Evolutionary conservation across 2,888 invertebrate genomes (phyloP), one percentile per base, ranked within the genome.

Genomic region (Gasteruption jaculator): DNA sequence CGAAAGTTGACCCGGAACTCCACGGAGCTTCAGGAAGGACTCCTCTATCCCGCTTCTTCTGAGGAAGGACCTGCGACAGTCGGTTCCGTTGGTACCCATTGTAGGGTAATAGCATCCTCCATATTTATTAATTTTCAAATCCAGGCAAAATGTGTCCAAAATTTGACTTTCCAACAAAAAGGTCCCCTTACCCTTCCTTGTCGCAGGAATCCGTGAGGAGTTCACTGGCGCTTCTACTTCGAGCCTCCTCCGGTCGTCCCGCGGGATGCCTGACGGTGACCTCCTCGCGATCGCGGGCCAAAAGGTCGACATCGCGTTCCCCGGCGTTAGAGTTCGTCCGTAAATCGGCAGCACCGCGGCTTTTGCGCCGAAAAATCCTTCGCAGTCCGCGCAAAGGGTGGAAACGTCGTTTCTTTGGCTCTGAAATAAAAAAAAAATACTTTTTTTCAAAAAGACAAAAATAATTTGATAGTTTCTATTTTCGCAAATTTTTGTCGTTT

Each of bases 361-460:
- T 74, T 66, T 73, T 78, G 58, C 78, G 79, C 70, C 84, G 80
- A 71, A 86, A 86, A 72, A 83, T 84, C 60, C 81, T 81, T 58
- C 80, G 81, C 53, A 81, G 76, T 21, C 80, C 82, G 56, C 83
- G 80, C 45, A 85, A 68, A 8, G 74, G 75, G 53, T 74, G 76
- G 63, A 82, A 82, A 41, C 83, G 76, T n/a, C 81, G 76, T 44
- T 80, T 80, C 61, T 76, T 76, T 49, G 71, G 68, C 53, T 74
- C 75, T 76, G 65, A n/a, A n/a, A n/a, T n/a, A n/a, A n/a, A n/a
- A n/a, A n/a, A n/a, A n/a, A n/a, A n/a, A n/a, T n/a, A n/a, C n/a
- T n/a, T n/a, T 29, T 18, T 5, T 1, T 19, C 12, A 25, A 26
- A 26, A 35, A 12, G 4, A 26, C 4, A 35, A 12, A 10, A 22